A percentile compares a stretch with the other conserved stretches of the same genome.
Conservation (phyloP, 2,888 invertebrate species). For the Autographa gamma region DNA sequence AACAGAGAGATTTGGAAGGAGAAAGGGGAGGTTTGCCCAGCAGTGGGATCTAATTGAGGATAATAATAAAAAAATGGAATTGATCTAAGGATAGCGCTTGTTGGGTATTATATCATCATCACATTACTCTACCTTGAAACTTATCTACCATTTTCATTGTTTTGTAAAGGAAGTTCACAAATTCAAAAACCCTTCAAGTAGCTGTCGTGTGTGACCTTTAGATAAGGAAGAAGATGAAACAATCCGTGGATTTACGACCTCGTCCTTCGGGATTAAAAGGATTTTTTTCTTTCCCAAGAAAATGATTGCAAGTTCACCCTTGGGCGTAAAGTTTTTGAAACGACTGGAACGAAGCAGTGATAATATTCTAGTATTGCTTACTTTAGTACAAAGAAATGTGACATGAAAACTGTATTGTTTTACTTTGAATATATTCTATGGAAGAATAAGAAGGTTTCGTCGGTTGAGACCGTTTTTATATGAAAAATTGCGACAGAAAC, state of each 20-base stretch:
- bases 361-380: neutral
- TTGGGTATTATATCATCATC: too few relatives aligned
- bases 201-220: constrained; percentile 58
- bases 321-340: constrained; percentile 33
- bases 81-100: too few relatives aligned
- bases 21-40: too few relatives aligned
- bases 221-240: constrained; percentile 44
- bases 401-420: neutral
- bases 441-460: neutral
- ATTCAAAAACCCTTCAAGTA: constrained; percentile 44
- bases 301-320: constrained; percentile 36
- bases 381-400: neutral
- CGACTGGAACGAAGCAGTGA: constrained; percentile 13
- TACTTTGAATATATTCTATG: neutral
- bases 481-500: too few relatives aligned
- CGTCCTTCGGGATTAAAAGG: constrained; percentile 39
- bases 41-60: too few relatives aligned
- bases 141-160: constrained; percentile 13
- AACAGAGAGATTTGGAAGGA: too few relatives aligned
- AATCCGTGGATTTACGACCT: constrained; percentile 45
- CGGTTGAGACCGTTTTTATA: too few relatives aligned
- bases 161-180: constrained; percentile 19
- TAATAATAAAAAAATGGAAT: too few relatives aligned
- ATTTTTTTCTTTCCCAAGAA: constrained; percentile 26
- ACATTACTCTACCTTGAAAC: too few relatives aligned